phyloP scores from a whole-genome alignment of 2,888 invertebrate species.

The Flabesymbios commensalis region DNA sequence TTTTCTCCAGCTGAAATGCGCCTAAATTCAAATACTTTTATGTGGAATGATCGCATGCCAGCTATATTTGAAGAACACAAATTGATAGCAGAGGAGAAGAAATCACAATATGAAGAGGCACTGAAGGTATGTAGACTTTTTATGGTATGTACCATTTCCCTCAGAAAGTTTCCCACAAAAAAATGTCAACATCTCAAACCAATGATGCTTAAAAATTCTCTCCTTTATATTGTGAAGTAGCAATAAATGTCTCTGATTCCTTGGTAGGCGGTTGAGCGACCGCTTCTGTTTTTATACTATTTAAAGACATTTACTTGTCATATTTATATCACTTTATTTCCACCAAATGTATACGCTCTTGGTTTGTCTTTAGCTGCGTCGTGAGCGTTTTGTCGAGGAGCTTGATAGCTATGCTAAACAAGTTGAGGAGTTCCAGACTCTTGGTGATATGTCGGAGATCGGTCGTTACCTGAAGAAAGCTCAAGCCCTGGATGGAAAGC shows the following conservation, averaged over 20 bases:
- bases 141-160: too few relatives aligned
- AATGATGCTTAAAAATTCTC: too few relatives aligned
- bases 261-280: too few relatives aligned
- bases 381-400: conserved; percentile 81
- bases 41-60: conserved; percentile 83
- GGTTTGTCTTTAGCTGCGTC: conserved; percentile 64
- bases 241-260: too few relatives aligned
- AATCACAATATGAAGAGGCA: conserved; percentile 81
- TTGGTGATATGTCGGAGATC: conserved; percentile 83
- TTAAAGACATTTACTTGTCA: background rate
- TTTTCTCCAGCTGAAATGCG: conserved; percentile 85
- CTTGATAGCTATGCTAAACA: conserved; percentile 78
- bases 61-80: conserved; percentile 82
- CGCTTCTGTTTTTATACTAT: background rate
- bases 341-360: background rate
- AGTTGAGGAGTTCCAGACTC: conserved; percentile 82
- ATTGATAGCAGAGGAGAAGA: conserved; percentile 79
- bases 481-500: conserved; percentile 73
- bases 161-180: background rate
- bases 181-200: too few relatives aligned
- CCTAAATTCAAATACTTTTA: conserved; percentile 83
- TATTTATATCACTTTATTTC: background rate
- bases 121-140: conserved; percentile 67
- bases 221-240: too few relatives aligned
- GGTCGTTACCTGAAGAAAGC: conserved; percentile 82